A percentile compares a stretch with the other conserved stretches of the same genome.
phyloP scores from a whole-genome alignment of 2,113 vertebrate species.

The Epinephelus lanceolatus region DNA sequence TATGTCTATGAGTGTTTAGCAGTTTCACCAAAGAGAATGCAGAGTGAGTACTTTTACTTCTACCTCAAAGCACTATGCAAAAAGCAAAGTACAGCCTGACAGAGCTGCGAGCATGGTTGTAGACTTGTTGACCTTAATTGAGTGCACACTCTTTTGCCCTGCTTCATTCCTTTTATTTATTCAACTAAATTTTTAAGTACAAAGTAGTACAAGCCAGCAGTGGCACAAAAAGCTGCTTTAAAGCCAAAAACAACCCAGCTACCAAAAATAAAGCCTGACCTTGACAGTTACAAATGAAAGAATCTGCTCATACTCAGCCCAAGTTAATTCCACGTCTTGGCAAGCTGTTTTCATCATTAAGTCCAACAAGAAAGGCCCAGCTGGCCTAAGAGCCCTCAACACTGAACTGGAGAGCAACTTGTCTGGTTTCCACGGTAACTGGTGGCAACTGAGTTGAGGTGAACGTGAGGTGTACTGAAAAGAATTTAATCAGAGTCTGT shows the following conservation, averaged over 20 bases:
- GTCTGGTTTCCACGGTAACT: slow-evolving; percentile 73
- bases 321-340: slow-evolving; percentile 64
- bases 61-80: no score
- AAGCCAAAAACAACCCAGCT: neutral
- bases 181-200: no score
- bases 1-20: no score
- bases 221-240: neutral
- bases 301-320: slow-evolving; percentile 62
- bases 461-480: neutral
- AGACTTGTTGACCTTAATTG: no score
- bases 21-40: no score
- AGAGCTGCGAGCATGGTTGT: no score
- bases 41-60: no score
- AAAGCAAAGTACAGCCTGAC: no score
- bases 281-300: slow-evolving; percentile 23
- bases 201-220: neutral
- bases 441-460: neutral
- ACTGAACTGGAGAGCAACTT: slow-evolving; percentile 54
- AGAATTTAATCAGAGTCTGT: neutral
- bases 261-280: neutral
- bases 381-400: slow-evolving; percentile 58
- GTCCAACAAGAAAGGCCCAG: slow-evolving; percentile 46
- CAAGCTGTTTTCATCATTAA: slow-evolving; percentile 58
- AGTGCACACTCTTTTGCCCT: no score
- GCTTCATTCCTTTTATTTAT: no score